A percentile compares a stretch with the other conserved stretches of the same genome.
Conservation (phyloP, 1,140 invertebrate genomes). For the Coptotermes formosanus region DNA sequence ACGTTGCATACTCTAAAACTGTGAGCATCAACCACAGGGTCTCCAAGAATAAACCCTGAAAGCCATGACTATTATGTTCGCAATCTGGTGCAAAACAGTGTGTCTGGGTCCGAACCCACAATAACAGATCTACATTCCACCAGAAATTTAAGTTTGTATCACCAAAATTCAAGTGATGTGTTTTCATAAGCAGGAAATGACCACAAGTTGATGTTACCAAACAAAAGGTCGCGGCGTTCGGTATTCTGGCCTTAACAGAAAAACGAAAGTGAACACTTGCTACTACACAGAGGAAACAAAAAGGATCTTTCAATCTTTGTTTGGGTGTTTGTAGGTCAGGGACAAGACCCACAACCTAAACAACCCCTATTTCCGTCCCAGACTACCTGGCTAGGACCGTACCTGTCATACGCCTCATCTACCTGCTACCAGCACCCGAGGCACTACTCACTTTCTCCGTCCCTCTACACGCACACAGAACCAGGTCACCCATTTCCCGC, state of each 20-base stretch:
- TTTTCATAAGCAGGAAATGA: background rate
- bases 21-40: no score
- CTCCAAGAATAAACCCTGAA: no score
- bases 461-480: background rate
- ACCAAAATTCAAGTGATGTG: background rate
- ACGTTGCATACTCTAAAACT: no score
- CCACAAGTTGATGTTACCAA: background rate
- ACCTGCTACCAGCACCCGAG: background rate
- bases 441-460: background rate
- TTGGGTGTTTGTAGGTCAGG: conserved; percentile 14
- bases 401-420: background rate
- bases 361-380: background rate
- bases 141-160: background rate
- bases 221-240: background rate
- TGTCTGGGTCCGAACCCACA: no score
- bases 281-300: background rate
- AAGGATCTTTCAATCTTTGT: background rate
- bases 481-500: conserved; percentile 26
- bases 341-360: background rate
- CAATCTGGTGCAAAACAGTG: no score
- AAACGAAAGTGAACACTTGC: conserved; percentile 20
- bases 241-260: background rate
- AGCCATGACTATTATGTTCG: no score
- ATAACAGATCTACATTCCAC: no score
- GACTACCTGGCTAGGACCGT: background rate